These are phyloP conservation scores for Odontomachus brunneus DNA, from an alignment of 1,140 invertebrate species.

Conservation along the genomic window DNA sequence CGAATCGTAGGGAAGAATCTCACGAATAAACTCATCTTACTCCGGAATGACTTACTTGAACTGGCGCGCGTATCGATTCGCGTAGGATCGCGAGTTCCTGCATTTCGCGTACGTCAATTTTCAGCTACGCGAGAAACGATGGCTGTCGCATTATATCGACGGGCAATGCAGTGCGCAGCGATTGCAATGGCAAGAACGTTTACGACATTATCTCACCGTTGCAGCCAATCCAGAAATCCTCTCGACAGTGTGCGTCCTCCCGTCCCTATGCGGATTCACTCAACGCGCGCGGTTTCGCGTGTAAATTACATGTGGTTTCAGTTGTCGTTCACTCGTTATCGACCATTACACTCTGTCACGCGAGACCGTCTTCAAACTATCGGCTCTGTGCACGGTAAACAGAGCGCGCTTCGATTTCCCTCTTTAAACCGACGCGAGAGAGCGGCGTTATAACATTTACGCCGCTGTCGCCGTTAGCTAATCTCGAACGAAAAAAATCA, in stretches of 20 bases:
- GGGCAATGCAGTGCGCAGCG: background rate
- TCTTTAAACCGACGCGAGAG: background rate
- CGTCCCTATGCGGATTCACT: conserved; percentile 24
- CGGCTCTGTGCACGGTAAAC: background rate
- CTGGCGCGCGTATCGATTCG: background rate
- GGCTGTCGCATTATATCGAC: conserved; percentile 22
- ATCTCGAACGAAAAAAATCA: too few species aligned
- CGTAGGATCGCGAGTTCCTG: background rate
- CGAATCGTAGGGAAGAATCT: background rate
- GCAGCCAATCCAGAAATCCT: conserved; percentile 50
- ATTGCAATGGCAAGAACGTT: conserved; percentile 23
- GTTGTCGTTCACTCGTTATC: conserved; percentile 44
- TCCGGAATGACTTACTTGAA: background rate
- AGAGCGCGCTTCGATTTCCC: too few species aligned
- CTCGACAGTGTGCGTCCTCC: conserved; percentile 13
- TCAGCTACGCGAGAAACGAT: conserved; percentile 5
- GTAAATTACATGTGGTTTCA: conserved; percentile 47
- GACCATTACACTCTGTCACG: conserved; percentile 26
- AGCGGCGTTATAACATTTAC: background rate
- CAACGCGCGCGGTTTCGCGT: conserved; percentile 44
- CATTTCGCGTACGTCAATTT: background rate
- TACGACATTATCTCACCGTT: conserved; percentile 36
- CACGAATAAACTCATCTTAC: too few species aligned
- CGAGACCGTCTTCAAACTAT: conserved; percentile 16
- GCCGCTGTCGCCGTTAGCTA: too few species aligned